phyloP scores from a whole-genome alignment of 2,888 invertebrate species.

The Drosophila lutescens region DNA sequence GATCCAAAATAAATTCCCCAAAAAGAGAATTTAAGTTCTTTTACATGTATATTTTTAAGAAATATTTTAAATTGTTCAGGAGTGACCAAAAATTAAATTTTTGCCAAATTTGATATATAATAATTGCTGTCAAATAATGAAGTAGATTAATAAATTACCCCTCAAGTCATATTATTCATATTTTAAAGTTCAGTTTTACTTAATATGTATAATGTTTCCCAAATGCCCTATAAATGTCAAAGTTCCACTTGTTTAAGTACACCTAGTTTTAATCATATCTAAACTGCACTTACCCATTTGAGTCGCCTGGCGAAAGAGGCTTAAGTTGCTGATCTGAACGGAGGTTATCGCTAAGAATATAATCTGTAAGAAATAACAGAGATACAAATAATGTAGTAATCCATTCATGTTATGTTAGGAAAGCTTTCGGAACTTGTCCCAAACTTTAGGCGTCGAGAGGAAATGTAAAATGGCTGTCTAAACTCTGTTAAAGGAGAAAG shows the following conservation, averaged over 20 bases:
- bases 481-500: background rate
- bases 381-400: background rate
- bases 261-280: background rate
- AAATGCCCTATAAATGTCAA: background rate
- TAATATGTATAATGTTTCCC: no score
- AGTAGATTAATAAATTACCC: no score
- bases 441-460: background rate
- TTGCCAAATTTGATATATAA: no score
- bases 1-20: no score
- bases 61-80: no score
- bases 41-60: no score
- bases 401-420: background rate
- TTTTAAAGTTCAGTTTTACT: no score
- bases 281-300: conserved; percentile 85
- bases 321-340: conserved; percentile 85
- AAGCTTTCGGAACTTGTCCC: background rate
- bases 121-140: no score
- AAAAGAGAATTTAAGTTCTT: no score
- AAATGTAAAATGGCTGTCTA: background rate
- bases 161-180: no score
- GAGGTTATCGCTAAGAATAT: conserved; percentile 86
- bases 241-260: no score
- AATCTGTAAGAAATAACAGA: conserved; percentile 84
- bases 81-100: no score
- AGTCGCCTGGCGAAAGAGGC: conserved; percentile 83